Evolutionary conservation across 2,797 vertebrate genomes (phyloP).

Genomic region (Oreochromis grahami): DNA sequence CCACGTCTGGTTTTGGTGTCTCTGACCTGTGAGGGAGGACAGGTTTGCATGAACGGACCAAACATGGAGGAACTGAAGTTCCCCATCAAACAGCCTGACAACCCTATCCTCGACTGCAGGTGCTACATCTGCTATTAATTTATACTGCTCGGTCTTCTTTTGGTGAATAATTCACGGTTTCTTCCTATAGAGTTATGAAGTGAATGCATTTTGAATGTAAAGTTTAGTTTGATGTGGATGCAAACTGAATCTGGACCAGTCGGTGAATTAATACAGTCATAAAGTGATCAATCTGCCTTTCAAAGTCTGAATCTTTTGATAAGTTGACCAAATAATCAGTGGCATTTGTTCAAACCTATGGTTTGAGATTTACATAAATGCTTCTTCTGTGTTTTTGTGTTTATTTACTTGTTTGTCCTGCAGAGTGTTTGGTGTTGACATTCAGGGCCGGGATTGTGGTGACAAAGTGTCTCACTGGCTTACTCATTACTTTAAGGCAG

Average conservation of each 20-base stretch:
- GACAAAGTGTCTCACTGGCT: conserved; percentile 85
- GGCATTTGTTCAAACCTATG: rapidly evolving
- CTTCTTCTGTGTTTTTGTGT: background rate
- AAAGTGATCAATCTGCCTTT: background rate
- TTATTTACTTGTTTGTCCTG: background rate
- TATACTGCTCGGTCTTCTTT: rapidly evolving
- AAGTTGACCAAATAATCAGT: background rate
- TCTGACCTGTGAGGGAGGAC: conserved; percentile 56
- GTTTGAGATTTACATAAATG: background rate
- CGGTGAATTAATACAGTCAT: background rate
- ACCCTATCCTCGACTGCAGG: conserved; percentile 82
- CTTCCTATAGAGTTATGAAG: background rate
- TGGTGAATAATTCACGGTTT: background rate
- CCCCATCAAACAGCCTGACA: conserved; percentile 67
- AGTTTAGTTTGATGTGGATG: background rate
- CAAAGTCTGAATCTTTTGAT: background rate
- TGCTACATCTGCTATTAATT: conserved; percentile 17
- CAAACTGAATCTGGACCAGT: background rate
- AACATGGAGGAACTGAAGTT: conserved; percentile 79
- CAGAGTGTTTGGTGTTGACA: conserved; percentile 84
- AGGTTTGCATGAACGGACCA: conserved; percentile 76
- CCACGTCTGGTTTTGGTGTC: conserved; percentile 86
- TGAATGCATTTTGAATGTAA: background rate
- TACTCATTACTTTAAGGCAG: conserved; percentile 76
- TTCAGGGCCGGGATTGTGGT: conserved; percentile 91